Evolutionary conservation across 2,888 invertebrate genomes (phyloP).

Genomic region (Meganola albula): DNA sequence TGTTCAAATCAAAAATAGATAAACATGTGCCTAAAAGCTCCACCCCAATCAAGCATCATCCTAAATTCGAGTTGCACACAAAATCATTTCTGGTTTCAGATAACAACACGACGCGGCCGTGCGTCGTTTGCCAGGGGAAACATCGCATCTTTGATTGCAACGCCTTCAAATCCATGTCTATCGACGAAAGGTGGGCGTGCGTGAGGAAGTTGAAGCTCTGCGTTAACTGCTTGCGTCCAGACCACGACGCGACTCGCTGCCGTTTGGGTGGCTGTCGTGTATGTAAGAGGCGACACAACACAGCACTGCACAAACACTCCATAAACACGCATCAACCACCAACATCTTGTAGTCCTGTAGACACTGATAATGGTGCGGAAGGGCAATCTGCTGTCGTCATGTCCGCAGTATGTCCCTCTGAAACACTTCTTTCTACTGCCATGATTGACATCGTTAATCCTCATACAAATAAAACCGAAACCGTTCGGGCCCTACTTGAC

Average conservation of each 20-base stretch:
- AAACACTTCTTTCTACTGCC: slow-evolving; percentile 3
- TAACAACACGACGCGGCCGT: no score
- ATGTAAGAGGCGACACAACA: slow-evolving; percentile 22
- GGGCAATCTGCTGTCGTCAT: not conserved
- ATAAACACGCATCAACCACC: not conserved
- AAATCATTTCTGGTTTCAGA: no score
- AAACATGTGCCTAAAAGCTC: no score
- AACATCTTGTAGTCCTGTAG: not conserved
- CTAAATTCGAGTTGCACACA: no score
- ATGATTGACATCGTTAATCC: not conserved
- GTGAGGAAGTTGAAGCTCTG: slow-evolving; percentile 19
- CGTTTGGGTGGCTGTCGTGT: slow-evolving; percentile 19
- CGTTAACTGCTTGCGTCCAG: slow-evolving; percentile 17
- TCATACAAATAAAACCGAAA: not conserved
- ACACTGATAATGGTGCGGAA: not conserved
- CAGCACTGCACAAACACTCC: slow-evolving; percentile 15
- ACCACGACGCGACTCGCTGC: slow-evolving; percentile 15
- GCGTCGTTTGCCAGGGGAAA: slow-evolving; percentile 18
- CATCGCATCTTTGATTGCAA: slow-evolving; percentile 28
- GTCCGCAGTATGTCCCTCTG: no score
- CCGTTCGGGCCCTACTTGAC: slow-evolving; percentile 1
- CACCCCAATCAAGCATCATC: no score
- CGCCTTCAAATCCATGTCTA: slow-evolving; percentile 15
- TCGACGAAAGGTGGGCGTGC: slow-evolving; percentile 9
- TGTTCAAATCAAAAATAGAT: no score